A percentile compares a stretch with the other conserved stretches of the same genome.
phyloP scores from a whole-genome alignment of 1,140 invertebrate species.

The Ectropis grisescens region DNA sequence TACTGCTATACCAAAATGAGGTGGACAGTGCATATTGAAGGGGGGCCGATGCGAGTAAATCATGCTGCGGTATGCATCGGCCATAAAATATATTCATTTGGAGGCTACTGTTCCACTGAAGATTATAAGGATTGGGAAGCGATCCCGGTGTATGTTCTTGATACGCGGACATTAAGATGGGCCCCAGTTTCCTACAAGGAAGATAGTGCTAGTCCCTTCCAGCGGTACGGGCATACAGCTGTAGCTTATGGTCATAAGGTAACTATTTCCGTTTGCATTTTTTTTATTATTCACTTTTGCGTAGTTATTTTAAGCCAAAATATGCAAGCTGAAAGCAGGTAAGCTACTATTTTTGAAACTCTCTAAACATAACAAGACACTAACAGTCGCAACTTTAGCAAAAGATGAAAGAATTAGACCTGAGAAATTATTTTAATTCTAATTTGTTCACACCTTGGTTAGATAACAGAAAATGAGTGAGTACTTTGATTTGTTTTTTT shows the following conservation, averaged over 20 bases:
- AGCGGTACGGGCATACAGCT: slow-evolving; percentile 88
- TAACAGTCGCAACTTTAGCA: no score
- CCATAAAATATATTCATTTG: slow-evolving; percentile 90
- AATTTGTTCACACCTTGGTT: no score
- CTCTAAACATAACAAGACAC: no score
- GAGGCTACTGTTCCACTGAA: slow-evolving; percentile 84
- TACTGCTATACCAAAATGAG: slow-evolving; percentile 46
- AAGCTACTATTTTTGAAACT: no score
- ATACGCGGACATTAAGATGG: slow-evolving; percentile 80
- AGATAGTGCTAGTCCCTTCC: slow-evolving; percentile 36
- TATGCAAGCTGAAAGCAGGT: no score
- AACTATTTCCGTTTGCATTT: slow-evolving; percentile 3
- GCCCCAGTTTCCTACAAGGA: slow-evolving; percentile 40
- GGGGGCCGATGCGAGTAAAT: slow-evolving; percentile 86
- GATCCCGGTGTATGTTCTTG: slow-evolving; percentile 91
- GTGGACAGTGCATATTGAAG: slow-evolving; percentile 88
- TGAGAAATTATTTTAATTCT: no score
- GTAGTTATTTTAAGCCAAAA: no score
- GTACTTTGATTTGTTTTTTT: no score
- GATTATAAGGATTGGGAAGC: slow-evolving; percentile 80
- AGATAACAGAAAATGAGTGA: no score
- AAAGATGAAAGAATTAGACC: no score
- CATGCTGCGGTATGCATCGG: slow-evolving; percentile 90
- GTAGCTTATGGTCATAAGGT: slow-evolving; percentile 82
- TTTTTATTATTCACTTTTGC: no score